A percentile compares a stretch with the other conserved stretches of the same genome.
Evolutionary conservation across 2,888 invertebrate species (phyloP).

Genomic region (Drosophila fulvimacula): DNA sequence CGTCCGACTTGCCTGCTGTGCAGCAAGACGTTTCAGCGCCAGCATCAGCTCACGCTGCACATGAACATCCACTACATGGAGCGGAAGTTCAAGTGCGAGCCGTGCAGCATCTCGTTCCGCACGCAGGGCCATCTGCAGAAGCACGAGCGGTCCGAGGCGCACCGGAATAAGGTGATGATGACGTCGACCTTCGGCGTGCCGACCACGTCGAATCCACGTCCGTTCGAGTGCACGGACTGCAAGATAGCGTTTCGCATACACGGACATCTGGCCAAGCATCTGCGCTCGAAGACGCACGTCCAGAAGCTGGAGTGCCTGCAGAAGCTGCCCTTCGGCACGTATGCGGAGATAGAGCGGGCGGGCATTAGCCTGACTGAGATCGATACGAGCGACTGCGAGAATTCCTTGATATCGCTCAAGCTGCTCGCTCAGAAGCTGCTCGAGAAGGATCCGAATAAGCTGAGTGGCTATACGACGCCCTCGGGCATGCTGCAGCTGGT

Average conservation of each 20-base stretch:
- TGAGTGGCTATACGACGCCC: constrained; percentile 86
- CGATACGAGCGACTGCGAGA: constrained; percentile 98
- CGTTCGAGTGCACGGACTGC: constrained; percentile 98
- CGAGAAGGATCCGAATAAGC: constrained; percentile 92
- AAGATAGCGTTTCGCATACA: constrained; percentile 98
- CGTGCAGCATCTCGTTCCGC: constrained; percentile 95
- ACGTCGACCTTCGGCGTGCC: constrained; percentile 93
- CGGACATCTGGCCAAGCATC: constrained; percentile 98
- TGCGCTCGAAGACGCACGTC: constrained; percentile 98
- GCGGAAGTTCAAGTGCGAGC: constrained; percentile 95
- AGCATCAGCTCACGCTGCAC: constrained; percentile 94
- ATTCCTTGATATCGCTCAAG: constrained; percentile 95
- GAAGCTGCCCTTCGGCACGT: constrained; percentile 96
- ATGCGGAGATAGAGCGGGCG: constrained; percentile 96
- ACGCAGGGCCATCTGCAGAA: constrained; percentile 96
- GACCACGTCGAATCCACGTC: constrained; percentile 95
- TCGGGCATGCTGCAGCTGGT: constrained; percentile 77
- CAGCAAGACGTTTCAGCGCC: constrained; percentile 95
- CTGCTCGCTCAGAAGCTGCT: constrained; percentile 92
- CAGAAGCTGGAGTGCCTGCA: constrained; percentile 96
- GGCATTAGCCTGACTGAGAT: constrained; percentile 96
- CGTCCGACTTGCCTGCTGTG: constrained; percentile 93
- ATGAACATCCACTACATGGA: constrained; percentile 98
- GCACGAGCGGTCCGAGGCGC: constrained; percentile 95
- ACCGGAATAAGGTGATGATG: constrained; percentile 96